Percentiles rank a stretch among this genome's conserved stretches.
These are phyloP conservation scores for Anarsia innoxiella DNA, from an alignment of 2,888 invertebrate species.

Conservation along the genomic window DNA sequence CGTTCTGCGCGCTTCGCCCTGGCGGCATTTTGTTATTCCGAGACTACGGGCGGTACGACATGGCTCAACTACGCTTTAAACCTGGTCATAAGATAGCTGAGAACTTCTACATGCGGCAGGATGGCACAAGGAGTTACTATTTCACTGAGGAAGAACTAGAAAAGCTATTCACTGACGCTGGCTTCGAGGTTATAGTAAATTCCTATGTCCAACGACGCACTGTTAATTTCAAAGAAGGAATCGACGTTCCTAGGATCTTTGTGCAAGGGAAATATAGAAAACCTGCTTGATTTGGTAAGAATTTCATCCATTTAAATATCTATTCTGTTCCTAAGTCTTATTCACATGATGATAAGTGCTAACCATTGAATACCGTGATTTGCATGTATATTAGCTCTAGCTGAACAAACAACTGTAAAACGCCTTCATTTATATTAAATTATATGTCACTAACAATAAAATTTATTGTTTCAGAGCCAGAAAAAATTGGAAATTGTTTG, in stretches of 20 bases:
- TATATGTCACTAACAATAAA: too few relatives aligned
- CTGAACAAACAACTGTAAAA: too few relatives aligned
- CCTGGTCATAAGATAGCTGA: constrained; percentile 94
- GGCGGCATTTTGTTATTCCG: constrained; percentile 90
- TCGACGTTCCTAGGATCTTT: constrained; percentile 94
- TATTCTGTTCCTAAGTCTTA: too few relatives aligned
- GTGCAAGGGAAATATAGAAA: constrained; percentile 91
- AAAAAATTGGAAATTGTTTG: too few relatives aligned
- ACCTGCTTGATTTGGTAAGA: constrained; percentile 25
- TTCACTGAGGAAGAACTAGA: constrained; percentile 83
- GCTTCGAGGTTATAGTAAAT: constrained; percentile 81
- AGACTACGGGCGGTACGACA: constrained; percentile 96
- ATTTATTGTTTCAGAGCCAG: too few relatives aligned
- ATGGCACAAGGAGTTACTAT: constrained; percentile 95
- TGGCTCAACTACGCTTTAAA: constrained; percentile 96
- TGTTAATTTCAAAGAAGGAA: constrained; percentile 92
- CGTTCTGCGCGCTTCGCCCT: constrained; percentile 78
- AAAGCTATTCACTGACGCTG: constrained; percentile 78
- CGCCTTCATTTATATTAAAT: too few relatives aligned
- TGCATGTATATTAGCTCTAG: constrained; percentile 75
- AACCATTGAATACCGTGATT: constrained; percentile 67
- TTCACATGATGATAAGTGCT: constrained; percentile 63
- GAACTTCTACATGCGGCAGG: constrained; percentile 96
- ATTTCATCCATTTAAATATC: not conserved
- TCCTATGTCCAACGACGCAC: constrained; percentile 91